Evolutionary conservation across 2,797 vertebrate species (phyloP).

Genomic region (Halcyon smyrnensis): DNA sequence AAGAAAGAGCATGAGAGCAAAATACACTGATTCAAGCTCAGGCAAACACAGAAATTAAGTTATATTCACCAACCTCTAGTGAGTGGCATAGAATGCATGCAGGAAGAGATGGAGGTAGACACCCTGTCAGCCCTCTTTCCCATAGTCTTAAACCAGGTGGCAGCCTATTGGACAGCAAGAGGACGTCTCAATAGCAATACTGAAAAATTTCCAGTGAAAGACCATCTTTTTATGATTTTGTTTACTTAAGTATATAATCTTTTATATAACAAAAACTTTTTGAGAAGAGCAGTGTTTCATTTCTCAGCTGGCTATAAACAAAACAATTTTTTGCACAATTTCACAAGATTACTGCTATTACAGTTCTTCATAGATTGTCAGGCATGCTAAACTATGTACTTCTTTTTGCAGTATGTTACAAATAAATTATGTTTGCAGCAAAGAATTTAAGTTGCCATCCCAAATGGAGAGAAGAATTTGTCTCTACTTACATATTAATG

Average conservation of each 20-base stretch:
- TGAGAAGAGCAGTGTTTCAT: not conserved
- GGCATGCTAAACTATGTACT: not conserved
- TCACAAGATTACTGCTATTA: not conserved
- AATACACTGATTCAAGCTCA: not conserved
- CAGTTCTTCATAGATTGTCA: not conserved
- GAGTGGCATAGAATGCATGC: not conserved
- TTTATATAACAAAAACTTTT: not conserved
- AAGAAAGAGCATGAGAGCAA: not conserved
- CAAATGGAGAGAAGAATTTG: not conserved
- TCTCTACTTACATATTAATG: not conserved
- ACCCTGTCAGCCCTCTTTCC: not conserved
- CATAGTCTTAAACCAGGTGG: not conserved
- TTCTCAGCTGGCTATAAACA: not conserved
- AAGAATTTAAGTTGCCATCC: not conserved
- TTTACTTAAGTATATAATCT: not conserved
- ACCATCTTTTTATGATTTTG: not conserved
- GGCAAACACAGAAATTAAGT: not conserved
- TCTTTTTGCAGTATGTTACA: not conserved
- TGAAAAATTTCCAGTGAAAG: not conserved
- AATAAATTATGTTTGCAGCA: not conserved
- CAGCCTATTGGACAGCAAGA: not conserved
- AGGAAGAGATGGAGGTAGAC: not conserved
- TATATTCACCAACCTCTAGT: not conserved
- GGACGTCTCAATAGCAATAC: not conserved
- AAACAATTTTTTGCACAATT: not conserved